These are phyloP conservation scores for Crossocerus cetratus DNA, from an alignment of 2,888 invertebrate genomes.

Conservation along the genomic window DNA sequence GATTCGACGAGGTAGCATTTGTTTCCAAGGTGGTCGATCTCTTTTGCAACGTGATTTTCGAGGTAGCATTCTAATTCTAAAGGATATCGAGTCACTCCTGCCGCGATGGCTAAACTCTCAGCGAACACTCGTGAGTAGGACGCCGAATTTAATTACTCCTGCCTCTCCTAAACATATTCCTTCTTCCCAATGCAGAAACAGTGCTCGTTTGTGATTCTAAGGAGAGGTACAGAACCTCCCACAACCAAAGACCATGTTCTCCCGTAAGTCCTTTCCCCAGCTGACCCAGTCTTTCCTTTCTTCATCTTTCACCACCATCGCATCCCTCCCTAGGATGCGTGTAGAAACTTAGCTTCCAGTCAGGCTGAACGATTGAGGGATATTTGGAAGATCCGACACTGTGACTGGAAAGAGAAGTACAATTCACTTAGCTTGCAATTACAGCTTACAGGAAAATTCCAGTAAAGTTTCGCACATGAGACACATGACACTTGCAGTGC, in stretches of 20 bases:
- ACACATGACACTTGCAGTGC: constrained; percentile 20
- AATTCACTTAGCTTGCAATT: not conserved
- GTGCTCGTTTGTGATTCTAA: not conserved
- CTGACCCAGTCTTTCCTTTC: not conserved
- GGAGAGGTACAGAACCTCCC: not conserved
- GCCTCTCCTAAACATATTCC: too few relatives aligned
- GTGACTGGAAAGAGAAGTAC: constrained; percentile 24
- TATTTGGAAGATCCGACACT: not conserved
- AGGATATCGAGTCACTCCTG: too few relatives aligned
- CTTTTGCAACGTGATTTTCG: too few relatives aligned
- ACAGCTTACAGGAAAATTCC: not conserved
- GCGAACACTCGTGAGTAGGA: too few relatives aligned
- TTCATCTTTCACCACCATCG: not conserved
- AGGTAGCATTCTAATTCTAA: too few relatives aligned
- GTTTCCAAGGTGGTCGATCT: too few relatives aligned
- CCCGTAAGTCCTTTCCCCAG: not conserved
- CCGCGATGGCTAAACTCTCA: too few relatives aligned
- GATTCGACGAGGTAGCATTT: too few relatives aligned
- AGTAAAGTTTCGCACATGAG: not conserved
- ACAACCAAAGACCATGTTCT: not conserved
- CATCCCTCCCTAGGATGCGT: constrained; percentile 20
- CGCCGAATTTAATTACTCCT: too few relatives aligned
- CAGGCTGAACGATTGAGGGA: not conserved
- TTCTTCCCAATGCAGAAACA: too few relatives aligned
- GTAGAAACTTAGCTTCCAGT: constrained; percentile 4